Evolutionary conservation across 2,888 invertebrate genomes (phyloP).

Genomic region (Linnaemya vulpina): DNA sequence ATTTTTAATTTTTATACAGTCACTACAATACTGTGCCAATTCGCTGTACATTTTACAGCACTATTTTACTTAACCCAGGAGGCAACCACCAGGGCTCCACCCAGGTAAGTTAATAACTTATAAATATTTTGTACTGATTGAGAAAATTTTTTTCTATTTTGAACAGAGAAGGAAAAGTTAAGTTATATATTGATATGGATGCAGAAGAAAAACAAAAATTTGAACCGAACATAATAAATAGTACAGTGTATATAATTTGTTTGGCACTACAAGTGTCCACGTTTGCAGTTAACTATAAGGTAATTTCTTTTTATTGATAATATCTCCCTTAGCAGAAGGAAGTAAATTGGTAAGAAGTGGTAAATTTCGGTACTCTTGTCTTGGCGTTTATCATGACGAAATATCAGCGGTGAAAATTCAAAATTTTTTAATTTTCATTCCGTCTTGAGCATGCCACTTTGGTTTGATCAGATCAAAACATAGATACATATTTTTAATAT

Average conservation of each 20-base stretch:
- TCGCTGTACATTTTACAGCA: slow-evolving; percentile 96
- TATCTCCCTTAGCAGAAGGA: too few relatives aligned
- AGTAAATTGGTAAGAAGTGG: too few relatives aligned
- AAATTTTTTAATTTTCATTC: too few relatives aligned
- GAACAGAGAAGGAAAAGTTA: slow-evolving; percentile 85
- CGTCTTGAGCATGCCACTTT: too few relatives aligned
- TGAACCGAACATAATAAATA: slow-evolving; percentile 96
- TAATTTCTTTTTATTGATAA: slow-evolving; percentile 80
- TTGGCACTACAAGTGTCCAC: slow-evolving; percentile 98
- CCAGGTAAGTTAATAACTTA: slow-evolving; percentile 84
- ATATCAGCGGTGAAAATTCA: too few relatives aligned
- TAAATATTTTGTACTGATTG: neutral
- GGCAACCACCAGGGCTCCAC: slow-evolving; percentile 89
- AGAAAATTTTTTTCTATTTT: neutral
- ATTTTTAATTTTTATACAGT: slow-evolving; percentile 99
- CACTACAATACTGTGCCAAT: slow-evolving; percentile 96
- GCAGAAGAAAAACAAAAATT: slow-evolving; percentile 92
- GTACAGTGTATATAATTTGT: slow-evolving; percentile 99
- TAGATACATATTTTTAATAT: too few relatives aligned
- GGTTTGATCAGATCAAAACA: too few relatives aligned
- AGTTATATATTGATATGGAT: slow-evolving; percentile 85
- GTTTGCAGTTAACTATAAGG: slow-evolving; percentile 99
- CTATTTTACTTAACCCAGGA: slow-evolving; percentile 94
- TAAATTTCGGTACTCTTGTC: too few relatives aligned
- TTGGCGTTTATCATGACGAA: too few relatives aligned